Percentiles rank a stretch among this genome's conserved stretches.
Conservation (phyloP, 2,888 invertebrate species). For the Chironomus riparius region DNA sequence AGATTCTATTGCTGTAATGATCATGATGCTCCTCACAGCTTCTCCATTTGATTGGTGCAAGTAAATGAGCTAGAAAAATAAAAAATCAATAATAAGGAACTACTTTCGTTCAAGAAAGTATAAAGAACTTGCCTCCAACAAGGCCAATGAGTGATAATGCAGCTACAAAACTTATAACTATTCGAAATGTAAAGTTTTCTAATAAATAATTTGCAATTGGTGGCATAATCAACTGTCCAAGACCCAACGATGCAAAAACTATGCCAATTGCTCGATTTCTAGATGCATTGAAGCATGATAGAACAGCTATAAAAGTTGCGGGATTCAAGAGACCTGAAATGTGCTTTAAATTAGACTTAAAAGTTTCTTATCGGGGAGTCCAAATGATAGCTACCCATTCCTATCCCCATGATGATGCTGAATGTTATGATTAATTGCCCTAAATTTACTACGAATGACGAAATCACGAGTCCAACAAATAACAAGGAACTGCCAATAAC, state of each 20-base stretch:
- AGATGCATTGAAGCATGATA: slow-evolving; percentile 7
- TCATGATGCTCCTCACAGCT: background rate
- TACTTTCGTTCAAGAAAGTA: background rate
- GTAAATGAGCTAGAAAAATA: background rate
- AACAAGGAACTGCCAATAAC: background rate
- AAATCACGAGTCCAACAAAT: background rate
- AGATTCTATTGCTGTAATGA: too few relatives aligned
- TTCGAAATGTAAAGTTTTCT: background rate
- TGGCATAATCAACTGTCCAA: slow-evolving; percentile 10
- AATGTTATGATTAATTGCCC: background rate
- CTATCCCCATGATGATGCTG: background rate
- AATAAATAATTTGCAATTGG: background rate
- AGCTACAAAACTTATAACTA: background rate
- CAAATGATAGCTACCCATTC: background rate
- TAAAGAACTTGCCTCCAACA: background rate
- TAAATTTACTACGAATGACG: background rate
- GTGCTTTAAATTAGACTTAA: too few relatives aligned
- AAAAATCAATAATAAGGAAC: background rate
- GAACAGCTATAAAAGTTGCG: slow-evolving; percentile 4
- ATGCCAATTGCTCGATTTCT: slow-evolving; percentile 11
- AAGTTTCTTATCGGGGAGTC: too few relatives aligned
- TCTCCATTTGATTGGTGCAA: slow-evolving; percentile 11
- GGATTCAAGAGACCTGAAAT: slow-evolving; percentile 4
- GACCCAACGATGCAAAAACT: background rate
- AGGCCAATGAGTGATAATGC: background rate